These are phyloP conservation scores for Hartigia nigra DNA, from an alignment of 2,888 invertebrate species.

Conservation along the genomic window DNA sequence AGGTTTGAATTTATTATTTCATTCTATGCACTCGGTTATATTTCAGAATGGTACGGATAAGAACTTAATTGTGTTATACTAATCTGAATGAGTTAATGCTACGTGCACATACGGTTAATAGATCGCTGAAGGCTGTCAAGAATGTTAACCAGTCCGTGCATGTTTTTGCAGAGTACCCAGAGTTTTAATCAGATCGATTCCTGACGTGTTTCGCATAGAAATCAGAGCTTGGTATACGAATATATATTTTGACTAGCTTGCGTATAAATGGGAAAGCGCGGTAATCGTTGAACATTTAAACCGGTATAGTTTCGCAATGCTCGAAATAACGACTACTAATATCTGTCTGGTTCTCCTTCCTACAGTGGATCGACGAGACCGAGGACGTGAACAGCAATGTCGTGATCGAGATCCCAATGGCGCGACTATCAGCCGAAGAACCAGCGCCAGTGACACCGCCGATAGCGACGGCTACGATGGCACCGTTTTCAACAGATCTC, in stretches of 20 bases:
- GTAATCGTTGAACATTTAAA: conserved; percentile 20
- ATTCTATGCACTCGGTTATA: not conserved
- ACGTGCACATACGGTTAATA: not conserved
- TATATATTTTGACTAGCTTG: conserved; percentile 6
- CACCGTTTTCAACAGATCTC: conserved; percentile 76
- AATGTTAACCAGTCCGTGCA: not conserved
- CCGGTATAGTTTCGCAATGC: conserved; percentile 6
- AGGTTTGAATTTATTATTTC: not conserved
- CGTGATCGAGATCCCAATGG: conserved; percentile 46
- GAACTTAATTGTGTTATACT: not conserved
- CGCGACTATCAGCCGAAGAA: conserved; percentile 39
- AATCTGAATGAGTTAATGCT: not conserved
- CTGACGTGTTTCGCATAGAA: not conserved
- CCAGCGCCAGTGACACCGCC: conserved; percentile 54
- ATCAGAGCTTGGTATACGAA: not conserved
- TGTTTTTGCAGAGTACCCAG: not conserved
- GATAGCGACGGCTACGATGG: conserved; percentile 66
- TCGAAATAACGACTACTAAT: conserved; percentile 9
- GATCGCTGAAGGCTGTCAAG: not conserved
- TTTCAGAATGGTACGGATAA: not conserved
- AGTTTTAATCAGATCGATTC: not conserved
- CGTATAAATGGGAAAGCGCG: conserved; percentile 36
- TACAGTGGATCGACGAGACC: conserved; percentile 48
- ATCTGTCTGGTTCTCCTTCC: conserved; percentile 28
- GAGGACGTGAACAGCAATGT: conserved; percentile 50